A percentile compares a stretch with the other conserved stretches of the same genome.
Conservation (phyloP, 2,113 vertebrate genomes). For the Aphyosemion australe region DNA sequence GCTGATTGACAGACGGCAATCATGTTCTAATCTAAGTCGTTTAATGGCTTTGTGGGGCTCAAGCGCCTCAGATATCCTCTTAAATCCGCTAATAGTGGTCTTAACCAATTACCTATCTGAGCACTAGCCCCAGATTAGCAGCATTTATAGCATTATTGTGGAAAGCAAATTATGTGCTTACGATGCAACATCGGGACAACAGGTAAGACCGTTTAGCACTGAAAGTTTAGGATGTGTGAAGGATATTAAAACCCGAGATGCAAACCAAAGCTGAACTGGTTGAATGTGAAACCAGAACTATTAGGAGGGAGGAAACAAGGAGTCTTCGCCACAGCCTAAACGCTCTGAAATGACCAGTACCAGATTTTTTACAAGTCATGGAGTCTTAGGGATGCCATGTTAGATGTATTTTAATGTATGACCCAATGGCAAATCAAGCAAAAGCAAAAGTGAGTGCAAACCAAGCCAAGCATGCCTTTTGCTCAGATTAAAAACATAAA, state of each 20-base stretch:
- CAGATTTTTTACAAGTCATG: slow-evolving; percentile 15
- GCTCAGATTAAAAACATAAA: slow-evolving; percentile 46
- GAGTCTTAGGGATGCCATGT: slow-evolving; percentile 61
- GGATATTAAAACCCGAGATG: slow-evolving; percentile 21
- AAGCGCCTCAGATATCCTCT: slow-evolving; percentile 62
- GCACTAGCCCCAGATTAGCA: slow-evolving; percentile 59
- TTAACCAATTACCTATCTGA: slow-evolving; percentile 72
- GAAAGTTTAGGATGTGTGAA: slow-evolving; percentile 12
- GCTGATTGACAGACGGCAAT: slow-evolving; percentile 73
- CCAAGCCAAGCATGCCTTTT: slow-evolving; percentile 79
- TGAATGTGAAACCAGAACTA: slow-evolving; percentile 6
- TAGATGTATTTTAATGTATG: slow-evolving; percentile 65
- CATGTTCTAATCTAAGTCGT: slow-evolving; percentile 71
- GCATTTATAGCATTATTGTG: slow-evolving; percentile 47
- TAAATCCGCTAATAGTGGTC: slow-evolving; percentile 69
- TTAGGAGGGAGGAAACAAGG: slow-evolving; percentile 8
- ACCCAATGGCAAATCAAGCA: slow-evolving; percentile 73
- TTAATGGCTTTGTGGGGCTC: slow-evolving; percentile 72
- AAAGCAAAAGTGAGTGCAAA: slow-evolving; percentile 75
- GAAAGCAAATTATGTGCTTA: slow-evolving; percentile 63
- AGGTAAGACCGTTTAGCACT: slow-evolving; percentile 25
- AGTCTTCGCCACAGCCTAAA: slow-evolving; percentile 11
- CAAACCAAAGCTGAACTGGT: slow-evolving; percentile 26
- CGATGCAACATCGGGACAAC: slow-evolving; percentile 47
- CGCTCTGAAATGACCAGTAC: slow-evolving; percentile 26